Conservation (phyloP, 2,888 invertebrate genomes). For the Oscheius sp. region DNA sequence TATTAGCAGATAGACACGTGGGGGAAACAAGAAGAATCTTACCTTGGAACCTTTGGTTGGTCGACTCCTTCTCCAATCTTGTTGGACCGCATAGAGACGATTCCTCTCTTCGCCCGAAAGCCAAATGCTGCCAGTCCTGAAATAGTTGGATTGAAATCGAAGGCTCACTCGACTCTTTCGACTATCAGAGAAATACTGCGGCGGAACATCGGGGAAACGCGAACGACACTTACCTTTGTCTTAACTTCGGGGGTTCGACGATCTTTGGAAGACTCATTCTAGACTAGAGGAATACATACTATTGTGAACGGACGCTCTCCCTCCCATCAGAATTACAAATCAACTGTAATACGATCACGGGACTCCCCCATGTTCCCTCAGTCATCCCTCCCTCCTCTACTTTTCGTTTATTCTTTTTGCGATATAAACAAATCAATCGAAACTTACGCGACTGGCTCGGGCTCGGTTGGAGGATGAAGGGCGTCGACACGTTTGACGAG, state of each 20-base stretch:
- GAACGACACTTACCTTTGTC: conserved; percentile 1
- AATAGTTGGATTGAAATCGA: conserved; percentile 3
- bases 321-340: conserved; percentile 30
- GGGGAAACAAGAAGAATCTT: not conserved
- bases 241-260: conserved; percentile 5
- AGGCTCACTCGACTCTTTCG: not conserved
- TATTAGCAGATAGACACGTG: not conserved
- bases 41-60: conserved; percentile 57
- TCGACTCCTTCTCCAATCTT: conserved; percentile 65
- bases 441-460: conserved; percentile 14
- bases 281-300: no score
- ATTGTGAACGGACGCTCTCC: not conserved
- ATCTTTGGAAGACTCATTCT: conserved; percentile 12
- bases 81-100: conserved; percentile 67
- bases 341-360: conserved; percentile 31
- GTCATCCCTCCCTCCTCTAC: not conserved
- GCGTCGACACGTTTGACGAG: conserved; percentile 47
- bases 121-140: conserved; percentile 53
- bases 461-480: conserved; percentile 34
- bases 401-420: no score
- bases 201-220: not conserved
- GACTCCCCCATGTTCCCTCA: not conserved
- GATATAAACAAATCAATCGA: no score
- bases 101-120: conserved; percentile 65
- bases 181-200: not conserved